Percentiles rank a stretch among this genome's conserved stretches.
phyloP scores from a whole-genome alignment of 2,113 vertebrate genomes.

The Rallus limicola region DNA sequence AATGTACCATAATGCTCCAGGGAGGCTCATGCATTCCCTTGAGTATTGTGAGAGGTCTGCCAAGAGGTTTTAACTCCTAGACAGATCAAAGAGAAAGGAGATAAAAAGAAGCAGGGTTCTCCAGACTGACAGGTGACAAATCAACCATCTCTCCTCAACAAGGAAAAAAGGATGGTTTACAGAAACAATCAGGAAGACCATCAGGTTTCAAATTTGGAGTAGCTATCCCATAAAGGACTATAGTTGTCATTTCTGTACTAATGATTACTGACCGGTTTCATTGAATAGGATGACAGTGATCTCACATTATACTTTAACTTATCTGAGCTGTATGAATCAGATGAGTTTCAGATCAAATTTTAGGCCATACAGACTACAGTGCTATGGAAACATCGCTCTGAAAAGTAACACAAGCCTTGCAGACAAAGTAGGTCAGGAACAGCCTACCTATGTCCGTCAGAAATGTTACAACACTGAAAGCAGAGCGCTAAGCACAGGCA shows the following conservation, averaged over 20 bases:
- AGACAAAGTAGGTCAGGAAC: not conserved
- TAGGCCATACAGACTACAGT: not conserved
- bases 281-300: not conserved
- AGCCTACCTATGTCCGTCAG: not conserved
- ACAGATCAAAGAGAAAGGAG: not conserved
- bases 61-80: not conserved
- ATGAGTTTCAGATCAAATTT: not conserved
- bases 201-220: not conserved
- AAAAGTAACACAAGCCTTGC: not conserved
- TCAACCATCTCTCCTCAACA: not conserved
- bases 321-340: not conserved
- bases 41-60: not conserved
- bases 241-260: not conserved
- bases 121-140: not conserved
- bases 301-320: not conserved
- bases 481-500: not conserved
- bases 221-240: not conserved
- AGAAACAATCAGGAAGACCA: not conserved
- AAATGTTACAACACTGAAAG: not conserved
- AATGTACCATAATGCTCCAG: not conserved
- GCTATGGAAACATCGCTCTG: not conserved
- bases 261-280: not conserved
- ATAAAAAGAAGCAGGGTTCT: not conserved
- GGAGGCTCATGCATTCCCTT: accelerated
- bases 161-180: not conserved